Base-by-base conservation (phyloP, 2,888 invertebrate genomes). In the Penaeus monodon region DNA sequence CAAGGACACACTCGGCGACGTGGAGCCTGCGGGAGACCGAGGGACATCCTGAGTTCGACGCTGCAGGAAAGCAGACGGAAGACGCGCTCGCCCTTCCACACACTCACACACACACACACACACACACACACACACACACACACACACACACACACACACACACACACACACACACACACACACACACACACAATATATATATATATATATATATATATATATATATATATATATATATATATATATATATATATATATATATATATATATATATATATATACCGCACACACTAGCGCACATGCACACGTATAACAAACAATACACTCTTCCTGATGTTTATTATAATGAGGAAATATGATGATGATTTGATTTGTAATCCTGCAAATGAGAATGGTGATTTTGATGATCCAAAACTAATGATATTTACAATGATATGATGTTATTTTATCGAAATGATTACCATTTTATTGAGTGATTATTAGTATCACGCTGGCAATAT, bases 141-240 rank as follows among this genome's bases (percentile, higher is more conserved):
- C n/a, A 2, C 44, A 70, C 22, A 70, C 1, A 29, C 4, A 1
- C 70, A 29, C 0, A 8, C 70, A 20, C 4, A 8, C 0, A 70
- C 70, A 70, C n/a, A 12, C n/a, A n/a, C n/a, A 70, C n/a, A 70
- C 70, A 1, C 20, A 70, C n/a, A 70, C 70, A 70, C n/a, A 12
- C n/a, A n/a, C n/a, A 70, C n/a, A 70, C 70, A 1, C 20, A 70
- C n/a, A 70, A n/a, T n/a, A n/a, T 70, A 70, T 70, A 70, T 77
- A 38, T 77, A 77, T 77, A 66, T 66, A 66, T 66, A 66, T 66
- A 66, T 10, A 24, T n/a, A 24, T 33, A 29, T 17, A 29, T n/a
- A 74, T 33, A 74, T 74, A 74, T 33, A 74, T 74, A 74, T 33
- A n/a, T 74, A 80, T 64, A 80, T 77, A 77, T 77, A 79, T n/a